phyloP scores from a whole-genome alignment of 2,888 invertebrate genomes.

The Eupithecia exiguata region DNA sequence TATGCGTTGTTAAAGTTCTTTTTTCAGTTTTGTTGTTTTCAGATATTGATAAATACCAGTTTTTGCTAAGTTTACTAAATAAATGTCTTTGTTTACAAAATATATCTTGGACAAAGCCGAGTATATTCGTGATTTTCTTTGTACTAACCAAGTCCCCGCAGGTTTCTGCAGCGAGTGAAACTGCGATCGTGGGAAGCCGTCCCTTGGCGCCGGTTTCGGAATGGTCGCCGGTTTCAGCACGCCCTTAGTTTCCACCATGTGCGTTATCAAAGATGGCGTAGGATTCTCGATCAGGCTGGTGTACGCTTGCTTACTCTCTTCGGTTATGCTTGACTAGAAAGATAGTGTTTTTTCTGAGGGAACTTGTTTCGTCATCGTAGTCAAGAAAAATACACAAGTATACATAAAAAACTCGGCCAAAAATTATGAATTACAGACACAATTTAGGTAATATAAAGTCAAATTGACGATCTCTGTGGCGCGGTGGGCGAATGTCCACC shows the following conservation, averaged over 20 bases:
- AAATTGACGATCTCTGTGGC: too few species aligned
- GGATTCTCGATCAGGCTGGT: conserved; percentile 94
- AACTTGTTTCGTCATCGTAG: neutral
- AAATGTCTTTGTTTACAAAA: too few species aligned
- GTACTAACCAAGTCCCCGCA: conserved; percentile 46
- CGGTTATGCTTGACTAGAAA: conserved; percentile 90
- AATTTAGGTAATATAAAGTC: too few species aligned
- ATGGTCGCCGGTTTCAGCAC: conserved; percentile 49
- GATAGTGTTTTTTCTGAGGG: neutral
- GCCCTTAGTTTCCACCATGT: conserved; percentile 52
- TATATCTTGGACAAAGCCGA: too few species aligned
- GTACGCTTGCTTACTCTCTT: conserved; percentile 96
- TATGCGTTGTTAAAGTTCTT: too few species aligned
- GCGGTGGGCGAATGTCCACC: too few species aligned
- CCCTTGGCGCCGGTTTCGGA: conserved; percentile 53
- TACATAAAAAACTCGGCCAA: neutral
- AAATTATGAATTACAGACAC: too few species aligned
- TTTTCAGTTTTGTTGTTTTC: too few species aligned
- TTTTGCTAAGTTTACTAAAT: too few species aligned
- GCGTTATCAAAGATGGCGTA: conserved; percentile 61
- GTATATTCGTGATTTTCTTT: too few species aligned
- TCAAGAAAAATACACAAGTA: neutral
- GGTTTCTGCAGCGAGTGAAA: conserved; percentile 62
- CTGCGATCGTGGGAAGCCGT: conserved; percentile 34
- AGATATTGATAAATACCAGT: too few species aligned